Conservation (phyloP, 2,113 vertebrate genomes). For the Ivindomyrus marchei region DNA sequence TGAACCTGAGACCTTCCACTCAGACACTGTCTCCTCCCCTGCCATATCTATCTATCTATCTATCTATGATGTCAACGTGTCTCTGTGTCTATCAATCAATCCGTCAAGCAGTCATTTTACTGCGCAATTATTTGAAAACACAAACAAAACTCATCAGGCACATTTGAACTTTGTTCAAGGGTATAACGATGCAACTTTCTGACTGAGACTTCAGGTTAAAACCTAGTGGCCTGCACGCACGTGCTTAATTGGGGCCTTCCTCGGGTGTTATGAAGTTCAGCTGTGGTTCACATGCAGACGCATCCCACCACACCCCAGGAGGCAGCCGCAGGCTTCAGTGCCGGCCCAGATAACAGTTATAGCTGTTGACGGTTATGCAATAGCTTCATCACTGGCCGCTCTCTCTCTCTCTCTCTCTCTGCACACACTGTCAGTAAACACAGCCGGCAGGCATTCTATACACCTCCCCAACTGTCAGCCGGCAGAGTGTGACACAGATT, state of each 20-base stretch:
- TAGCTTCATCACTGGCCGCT: constrained; percentile 29
- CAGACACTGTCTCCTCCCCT: neutral
- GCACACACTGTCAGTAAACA: constrained; percentile 18
- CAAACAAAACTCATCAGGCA: neutral
- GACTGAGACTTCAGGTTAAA: neutral
- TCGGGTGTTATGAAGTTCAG: neutral
- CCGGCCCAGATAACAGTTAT: neutral
- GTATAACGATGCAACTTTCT: neutral
- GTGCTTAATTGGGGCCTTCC: neutral
- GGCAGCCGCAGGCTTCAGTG: neutral
- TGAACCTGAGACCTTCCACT: neutral
- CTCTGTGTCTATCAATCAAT: neutral
- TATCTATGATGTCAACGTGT: neutral
- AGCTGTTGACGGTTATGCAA: neutral
- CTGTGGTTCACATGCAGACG: neutral
- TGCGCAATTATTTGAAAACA: neutral
- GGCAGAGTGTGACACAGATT: neutral
- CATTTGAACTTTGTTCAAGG: neutral
- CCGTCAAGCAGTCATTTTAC: neutral
- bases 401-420: neutral
- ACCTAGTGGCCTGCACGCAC: neutral
- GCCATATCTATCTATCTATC: neutral
- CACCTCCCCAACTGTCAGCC: neutral
- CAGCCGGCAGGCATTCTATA: constrained; percentile 27
- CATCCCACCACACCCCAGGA: neutral